A percentile compares a stretch with the other conserved stretches of the same genome.
Conservation (phyloP, 1,140 invertebrate genomes). For the Meloidogyne floridensis region DNA sequence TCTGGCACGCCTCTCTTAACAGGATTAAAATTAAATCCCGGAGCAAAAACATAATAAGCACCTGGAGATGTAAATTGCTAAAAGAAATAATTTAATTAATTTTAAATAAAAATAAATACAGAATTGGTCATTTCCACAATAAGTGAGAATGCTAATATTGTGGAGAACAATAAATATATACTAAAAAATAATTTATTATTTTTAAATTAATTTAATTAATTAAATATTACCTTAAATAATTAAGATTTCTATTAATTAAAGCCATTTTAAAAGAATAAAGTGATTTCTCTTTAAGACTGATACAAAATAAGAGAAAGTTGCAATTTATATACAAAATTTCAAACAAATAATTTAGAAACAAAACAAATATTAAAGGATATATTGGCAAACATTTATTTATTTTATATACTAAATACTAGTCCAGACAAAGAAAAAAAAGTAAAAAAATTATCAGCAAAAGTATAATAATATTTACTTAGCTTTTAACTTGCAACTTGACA, state of each 20-base stretch:
- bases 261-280: neutral
- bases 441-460: too few species aligned
- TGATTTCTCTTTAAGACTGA: neutral
- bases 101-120: neutral
- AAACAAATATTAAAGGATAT: too few species aligned
- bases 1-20: neutral
- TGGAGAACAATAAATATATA: neutral
- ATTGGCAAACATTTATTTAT: too few species aligned
- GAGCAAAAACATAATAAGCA: slow-evolving; percentile 28
- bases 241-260: neutral
- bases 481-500: too few species aligned
- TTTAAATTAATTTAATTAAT: neutral
- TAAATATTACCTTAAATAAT: neutral
- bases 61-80: slow-evolving; percentile 29
- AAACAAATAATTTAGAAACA: neutral
- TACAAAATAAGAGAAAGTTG: neutral
- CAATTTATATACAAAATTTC: neutral
- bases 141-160: neutral
- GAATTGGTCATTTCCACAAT: slow-evolving; percentile 6
- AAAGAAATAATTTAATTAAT: neutral
- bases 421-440: too few species aligned
- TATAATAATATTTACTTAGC: too few species aligned
- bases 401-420: too few species aligned
- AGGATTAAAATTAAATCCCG: slow-evolving; percentile 30
- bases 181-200: neutral